Conservation (phyloP, 2,888 invertebrate genomes). For the Ariolimax columbianus region DNA sequence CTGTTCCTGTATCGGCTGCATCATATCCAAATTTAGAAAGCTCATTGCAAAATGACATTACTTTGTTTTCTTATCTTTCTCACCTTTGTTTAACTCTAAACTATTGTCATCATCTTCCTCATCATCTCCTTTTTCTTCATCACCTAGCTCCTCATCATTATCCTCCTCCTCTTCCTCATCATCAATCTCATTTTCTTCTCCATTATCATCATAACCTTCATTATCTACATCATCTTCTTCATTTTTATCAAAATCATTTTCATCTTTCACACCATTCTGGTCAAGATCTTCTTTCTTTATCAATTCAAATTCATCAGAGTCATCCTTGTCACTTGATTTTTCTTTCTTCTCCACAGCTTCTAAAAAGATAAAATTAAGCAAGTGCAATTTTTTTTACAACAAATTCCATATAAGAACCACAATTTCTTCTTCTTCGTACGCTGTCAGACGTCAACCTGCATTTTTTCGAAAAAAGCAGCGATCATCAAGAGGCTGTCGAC, state of each 20-base stretch:
- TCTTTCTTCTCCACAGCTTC: conserved; percentile 37
- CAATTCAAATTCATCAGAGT: conserved; percentile 57
- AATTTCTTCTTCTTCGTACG: too few species aligned
- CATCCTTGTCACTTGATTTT: conserved; percentile 57
- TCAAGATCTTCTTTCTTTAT: conserved; percentile 56
- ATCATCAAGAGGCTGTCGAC: too few species aligned
- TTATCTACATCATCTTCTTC: conserved; percentile 24
- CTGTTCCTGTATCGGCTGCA: neutral
- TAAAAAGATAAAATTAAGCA: neutral
- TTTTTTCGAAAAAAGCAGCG: too few species aligned
- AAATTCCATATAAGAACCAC: neutral
- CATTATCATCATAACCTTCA: conserved; percentile 22
- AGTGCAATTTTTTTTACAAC: neutral
- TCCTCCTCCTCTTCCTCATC: conserved; percentile 18
- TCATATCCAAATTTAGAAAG: neutral
- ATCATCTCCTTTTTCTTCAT: conserved; percentile 21
- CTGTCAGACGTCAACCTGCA: too few species aligned
- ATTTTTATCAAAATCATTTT: conserved; percentile 18
- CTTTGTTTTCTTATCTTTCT: conserved; percentile 20
- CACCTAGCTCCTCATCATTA: conserved; percentile 17
- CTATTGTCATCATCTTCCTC: conserved; percentile 21
- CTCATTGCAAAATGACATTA: neutral
- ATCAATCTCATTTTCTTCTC: conserved; percentile 27
- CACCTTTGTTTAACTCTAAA: neutral
- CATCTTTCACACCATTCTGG: conserved; percentile 47